phyloP scores from a whole-genome alignment of 2,113 vertebrate species.

The Podarcis cretensis region DNA sequence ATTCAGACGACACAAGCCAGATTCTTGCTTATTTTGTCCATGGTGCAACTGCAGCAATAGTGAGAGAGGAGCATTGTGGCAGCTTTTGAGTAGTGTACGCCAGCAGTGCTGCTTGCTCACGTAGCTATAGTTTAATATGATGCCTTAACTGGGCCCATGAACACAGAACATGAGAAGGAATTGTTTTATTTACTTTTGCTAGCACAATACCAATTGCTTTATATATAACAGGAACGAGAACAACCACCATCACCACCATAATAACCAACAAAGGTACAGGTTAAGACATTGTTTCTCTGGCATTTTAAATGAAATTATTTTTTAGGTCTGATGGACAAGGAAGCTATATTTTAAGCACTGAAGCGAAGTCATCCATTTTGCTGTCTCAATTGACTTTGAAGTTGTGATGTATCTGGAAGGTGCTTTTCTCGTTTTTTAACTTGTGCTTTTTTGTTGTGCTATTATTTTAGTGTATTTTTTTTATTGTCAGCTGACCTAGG shows the following conservation, averaged over 20 bases:
- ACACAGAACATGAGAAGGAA: neutral
- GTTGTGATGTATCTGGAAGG: neutral
- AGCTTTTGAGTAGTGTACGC: too few relatives aligned
- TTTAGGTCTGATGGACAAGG: neutral
- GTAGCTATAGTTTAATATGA: too few relatives aligned
- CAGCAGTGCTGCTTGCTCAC: too few relatives aligned
- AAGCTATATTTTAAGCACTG: neutral
- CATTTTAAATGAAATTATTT: neutral
- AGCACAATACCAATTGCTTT: neutral
- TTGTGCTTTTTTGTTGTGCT: neutral
- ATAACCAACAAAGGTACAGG: neutral
- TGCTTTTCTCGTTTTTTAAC: neutral
- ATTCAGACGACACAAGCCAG: too few relatives aligned
- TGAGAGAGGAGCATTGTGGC: too few relatives aligned
- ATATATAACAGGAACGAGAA: neutral
- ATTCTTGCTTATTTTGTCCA: too few relatives aligned
- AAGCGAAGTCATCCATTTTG: neutral
- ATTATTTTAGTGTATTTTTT: neutral
- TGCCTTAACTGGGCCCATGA: neutral
- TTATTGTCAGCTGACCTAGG: neutral
- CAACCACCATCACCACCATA: neutral
- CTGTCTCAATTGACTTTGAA: neutral
- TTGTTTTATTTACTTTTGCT: too few relatives aligned
- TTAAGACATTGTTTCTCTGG: neutral
- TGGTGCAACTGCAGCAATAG: too few relatives aligned